Base-by-base conservation (phyloP, 1,140 invertebrate genomes). In the Trichonephila inaurata region DNA sequence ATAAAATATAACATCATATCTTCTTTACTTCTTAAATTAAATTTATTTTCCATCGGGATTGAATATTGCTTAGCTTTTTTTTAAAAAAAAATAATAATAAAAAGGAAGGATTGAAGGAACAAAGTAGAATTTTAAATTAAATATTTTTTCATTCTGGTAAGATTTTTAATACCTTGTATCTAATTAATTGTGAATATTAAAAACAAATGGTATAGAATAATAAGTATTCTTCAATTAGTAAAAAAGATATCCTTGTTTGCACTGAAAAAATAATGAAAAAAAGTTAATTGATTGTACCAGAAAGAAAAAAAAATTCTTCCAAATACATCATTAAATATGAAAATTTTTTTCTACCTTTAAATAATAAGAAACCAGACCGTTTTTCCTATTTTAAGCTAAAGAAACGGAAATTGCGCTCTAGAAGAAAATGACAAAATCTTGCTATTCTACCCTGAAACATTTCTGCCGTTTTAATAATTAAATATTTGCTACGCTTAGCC, bases 401-500 rank as follows among this genome's bases (percentile, higher is more conserved):
- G 58, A 51, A 85, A 77, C 28, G 33, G 72, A 77, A 77, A 77
- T 77, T 24, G 21, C 58, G 16, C 10, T 16, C 51, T 12, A 51
- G 51, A 40, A 88, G 62, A 64, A 88, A 64, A 64, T 62, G 33
- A 40, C 86, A n/a, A 64, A 66, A 88, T 88, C 16, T 88, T 64
- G 19, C 4, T 7, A 18, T 61, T 33, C 16, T 62, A 6, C 5
- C 51, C n/a, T 40, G 61, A n/a, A 88, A 21, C 86, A 88, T 21
- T 88, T 64, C 86, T 66, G 40, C 58, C n/a, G 62, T 88, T 88
- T 88, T 88, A 91, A 91, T 91, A 91, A 91, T 91, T 91, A 91
- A 91, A 91, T 82, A 91, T 91, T 81, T 82, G 69, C 72, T 62
- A 91, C 44, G 89, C 72, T 91, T 89, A 72, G 66, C 66, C 40